Conservation (phyloP, 2,888 invertebrate genomes). For the Eupithecia inturbata region DNA sequence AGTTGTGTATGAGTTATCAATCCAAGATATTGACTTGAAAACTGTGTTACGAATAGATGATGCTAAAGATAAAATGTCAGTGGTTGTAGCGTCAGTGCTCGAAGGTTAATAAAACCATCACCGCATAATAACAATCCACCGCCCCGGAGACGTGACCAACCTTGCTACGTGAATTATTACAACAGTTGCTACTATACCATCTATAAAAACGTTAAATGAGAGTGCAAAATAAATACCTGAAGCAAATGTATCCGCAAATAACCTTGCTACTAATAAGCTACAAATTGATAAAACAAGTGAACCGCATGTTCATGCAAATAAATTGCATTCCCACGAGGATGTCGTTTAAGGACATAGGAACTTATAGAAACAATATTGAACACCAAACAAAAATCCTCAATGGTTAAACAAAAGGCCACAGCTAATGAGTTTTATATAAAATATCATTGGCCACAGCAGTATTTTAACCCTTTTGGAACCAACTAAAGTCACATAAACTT, state of each 20-base stretch:
- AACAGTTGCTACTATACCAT: slow-evolving; percentile 48
- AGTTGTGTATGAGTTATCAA: neutral
- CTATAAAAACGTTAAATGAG: slow-evolving; percentile 48
- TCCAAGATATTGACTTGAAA: neutral
- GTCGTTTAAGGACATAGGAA: slow-evolving; percentile 20
- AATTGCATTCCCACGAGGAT: slow-evolving; percentile 26
- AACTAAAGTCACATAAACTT: slow-evolving; percentile 37
- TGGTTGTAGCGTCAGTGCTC: slow-evolving; percentile 47
- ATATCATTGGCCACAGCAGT: slow-evolving; percentile 31
- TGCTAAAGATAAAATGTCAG: slow-evolving; percentile 24
- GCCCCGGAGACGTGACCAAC: slow-evolving; percentile 61
- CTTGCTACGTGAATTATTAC: slow-evolving; percentile 55
- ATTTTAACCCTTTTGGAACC: slow-evolving; percentile 34
- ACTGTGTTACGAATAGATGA: neutral
- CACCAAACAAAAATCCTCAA: slow-evolving; percentile 31
- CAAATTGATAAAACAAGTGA: slow-evolving; percentile 31
- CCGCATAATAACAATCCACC: slow-evolving; percentile 51
- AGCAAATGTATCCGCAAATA: slow-evolving; percentile 26
- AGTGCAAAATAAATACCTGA: slow-evolving; percentile 33
- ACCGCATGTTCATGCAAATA: slow-evolving; percentile 17
- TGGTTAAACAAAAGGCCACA: slow-evolving; percentile 36
- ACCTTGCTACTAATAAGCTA: slow-evolving; percentile 36
- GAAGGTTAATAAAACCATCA: slow-evolving; percentile 68
- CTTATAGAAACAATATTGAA: slow-evolving; percentile 17
- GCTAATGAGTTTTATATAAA: no score